Evolutionary conservation across 2,888 invertebrate species (phyloP), one percentile per base, ranked within the genome.

Genomic region (Steromphala cineraria): DNA sequence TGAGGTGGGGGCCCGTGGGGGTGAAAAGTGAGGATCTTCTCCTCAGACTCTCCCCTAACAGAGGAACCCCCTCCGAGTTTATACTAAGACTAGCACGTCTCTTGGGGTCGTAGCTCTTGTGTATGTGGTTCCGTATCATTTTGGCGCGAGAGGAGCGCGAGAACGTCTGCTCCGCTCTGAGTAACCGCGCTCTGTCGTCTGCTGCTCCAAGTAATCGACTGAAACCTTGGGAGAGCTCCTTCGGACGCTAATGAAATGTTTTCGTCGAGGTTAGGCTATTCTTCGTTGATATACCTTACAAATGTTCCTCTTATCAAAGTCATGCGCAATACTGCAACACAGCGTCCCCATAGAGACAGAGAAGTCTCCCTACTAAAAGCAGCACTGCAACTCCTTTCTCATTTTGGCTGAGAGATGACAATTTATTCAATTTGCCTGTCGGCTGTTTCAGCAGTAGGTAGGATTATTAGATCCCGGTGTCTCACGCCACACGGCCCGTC

Each of bases 81-180:
- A 76, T 13, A 28, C 76, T 24, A 17, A 76, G n/a, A n/a, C 76
- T 76, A 17, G 76, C 76, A n/a, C 76, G 21, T 53, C 76, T 21
- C 40, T 55, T 53, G 2, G 55, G 31, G 19, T 76, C 76, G 53
- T 76, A 36, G 40, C 76, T 76, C 53, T 53, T 76, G n/a, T 55
- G 76, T 28, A 76, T 31, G 17, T 76, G 76, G n/a, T 53, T 76
- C n/a, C 76, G 53, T 31, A 76, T 53, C 76, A 76, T 76, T 53
- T 76, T 55, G 53, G 55, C 28, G 36, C 8, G 71, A 71, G 71
- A 71, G 36, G 36, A 40, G 24, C 19, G 7, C 19, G 71, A 36
- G 31, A 40, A 36, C 71, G 71, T 71, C 71, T 71, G 71, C 71
- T 71, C 40, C 62, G 62, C 28, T 36, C 36, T 36, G 36, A 15